These are phyloP conservation scores for Antigone vipio DNA, from an alignment of 2,113 vertebrate species.

Conservation along the genomic window DNA sequence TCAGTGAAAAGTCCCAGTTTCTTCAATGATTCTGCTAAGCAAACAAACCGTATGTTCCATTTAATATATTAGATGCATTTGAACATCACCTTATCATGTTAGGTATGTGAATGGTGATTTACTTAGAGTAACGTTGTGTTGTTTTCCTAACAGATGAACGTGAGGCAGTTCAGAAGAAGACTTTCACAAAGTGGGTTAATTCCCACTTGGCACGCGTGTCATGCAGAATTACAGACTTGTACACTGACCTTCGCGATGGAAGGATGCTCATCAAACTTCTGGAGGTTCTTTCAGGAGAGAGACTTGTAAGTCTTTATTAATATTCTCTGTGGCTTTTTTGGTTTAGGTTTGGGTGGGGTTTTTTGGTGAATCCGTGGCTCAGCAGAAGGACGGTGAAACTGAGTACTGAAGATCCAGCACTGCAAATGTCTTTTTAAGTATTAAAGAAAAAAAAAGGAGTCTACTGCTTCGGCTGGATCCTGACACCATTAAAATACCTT, in stretches of 20 bases:
- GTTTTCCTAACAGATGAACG: slow-evolving; percentile 83
- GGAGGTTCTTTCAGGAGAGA: slow-evolving; percentile 92
- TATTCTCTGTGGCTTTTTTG: fast-evolving
- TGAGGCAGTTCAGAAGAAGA: slow-evolving; percentile 97
- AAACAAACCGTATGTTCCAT: background rate
- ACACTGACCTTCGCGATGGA: slow-evolving; percentile 92
- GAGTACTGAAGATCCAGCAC: background rate
- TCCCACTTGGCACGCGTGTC: slow-evolving; percentile 93
- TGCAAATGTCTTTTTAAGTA: background rate
- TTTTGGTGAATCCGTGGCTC: background rate
- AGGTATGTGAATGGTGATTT: background rate
- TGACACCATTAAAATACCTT: background rate
- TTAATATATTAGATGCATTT: background rate
- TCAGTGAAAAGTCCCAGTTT: background rate
- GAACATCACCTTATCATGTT: fast-evolving
- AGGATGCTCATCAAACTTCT: slow-evolving; percentile 96
- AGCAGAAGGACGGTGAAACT: background rate
- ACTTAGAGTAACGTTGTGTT: background rate
- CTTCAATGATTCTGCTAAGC: background rate
- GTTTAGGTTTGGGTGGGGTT: background rate
- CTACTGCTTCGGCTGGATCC: background rate
- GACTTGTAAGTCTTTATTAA: slow-evolving; percentile 78
- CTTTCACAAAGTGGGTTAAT: slow-evolving; percentile 97
- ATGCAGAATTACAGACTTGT: slow-evolving; percentile 92
- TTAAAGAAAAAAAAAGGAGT: background rate